These are phyloP conservation scores for Gymnorhina tibicen DNA, from an alignment of 2,113 vertebrate species.

Conservation along the genomic window DNA sequence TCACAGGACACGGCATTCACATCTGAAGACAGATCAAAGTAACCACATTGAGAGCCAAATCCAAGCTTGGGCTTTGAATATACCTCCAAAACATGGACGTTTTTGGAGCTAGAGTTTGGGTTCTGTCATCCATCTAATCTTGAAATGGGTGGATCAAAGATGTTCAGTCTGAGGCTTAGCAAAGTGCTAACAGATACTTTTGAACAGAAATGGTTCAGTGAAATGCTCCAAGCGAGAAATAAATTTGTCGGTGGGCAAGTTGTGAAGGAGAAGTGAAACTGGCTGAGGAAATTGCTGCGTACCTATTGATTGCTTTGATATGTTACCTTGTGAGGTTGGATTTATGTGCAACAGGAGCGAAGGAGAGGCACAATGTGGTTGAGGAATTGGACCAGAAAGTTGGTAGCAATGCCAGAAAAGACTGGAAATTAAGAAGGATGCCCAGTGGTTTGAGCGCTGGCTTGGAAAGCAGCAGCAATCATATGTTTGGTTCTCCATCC, in stretches of 20 bases:
- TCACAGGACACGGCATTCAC: background rate
- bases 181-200: conserved; percentile 41
- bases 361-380: background rate
- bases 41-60: background rate
- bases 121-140: conserved; percentile 52
- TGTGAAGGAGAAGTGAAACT: background rate
- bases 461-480: conserved; percentile 8
- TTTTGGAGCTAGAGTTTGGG: conserved; percentile 12
- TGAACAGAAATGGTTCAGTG: background rate
- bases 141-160: conserved; percentile 55
- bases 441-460: background rate
- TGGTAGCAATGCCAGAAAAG: background rate
- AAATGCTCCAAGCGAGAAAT: conserved; percentile 15
- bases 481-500: conserved; percentile 23
- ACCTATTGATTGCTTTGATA: background rate
- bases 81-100: conserved; percentile 9
- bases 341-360: background rate
- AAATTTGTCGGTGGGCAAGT: background rate
- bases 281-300: background rate
- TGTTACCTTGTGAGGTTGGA: background rate
- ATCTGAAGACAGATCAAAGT: conserved; percentile 4
- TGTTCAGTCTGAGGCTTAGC: conserved; percentile 12
- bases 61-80: background rate
- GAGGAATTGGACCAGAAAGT: background rate
- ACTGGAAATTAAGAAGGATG: conserved; percentile 39